Base-by-base conservation (phyloP, 2,797 vertebrate genomes). In the Numenius phaeopus region DNA sequence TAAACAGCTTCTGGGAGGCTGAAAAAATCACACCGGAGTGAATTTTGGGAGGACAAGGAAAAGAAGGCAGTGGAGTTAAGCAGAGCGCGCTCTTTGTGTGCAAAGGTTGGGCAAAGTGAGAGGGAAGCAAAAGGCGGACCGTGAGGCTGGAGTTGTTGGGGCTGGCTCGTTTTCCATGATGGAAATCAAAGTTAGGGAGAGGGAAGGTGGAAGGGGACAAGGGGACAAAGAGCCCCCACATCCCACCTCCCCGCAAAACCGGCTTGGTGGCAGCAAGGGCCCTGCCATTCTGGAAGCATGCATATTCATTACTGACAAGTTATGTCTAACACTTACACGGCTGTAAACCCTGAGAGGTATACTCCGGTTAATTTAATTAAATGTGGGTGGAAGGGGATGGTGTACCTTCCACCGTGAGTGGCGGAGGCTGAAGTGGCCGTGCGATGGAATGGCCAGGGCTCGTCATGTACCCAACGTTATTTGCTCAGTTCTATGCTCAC, bases 1-100 rank as follows among this genome's bases (percentile, higher is more conserved):
- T 98, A 98, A 98, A 98, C 98, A 98, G 98, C 99, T 99, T 99
- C 98, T 94, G 91, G 87, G 96, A 96, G 95, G 93, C 91, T 97
- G 57, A 76, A 95, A 79, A 96, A 94, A 93, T 94, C 91, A 89
- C 2, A 24, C 29, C 4, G 7, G 61, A 75, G 37, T 39, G 90
- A 95, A 83, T 88, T 91, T 96, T 27, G 78, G 34, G 85, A 83
- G 61, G 72, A 78, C 5, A 46, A 70, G 65, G 73, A 59, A 94
- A 91, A 86, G 61, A 47, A 59, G 47, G 82, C 61, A 67, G 92
- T 0, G 3, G 89, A 0, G 7, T 82, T 92, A 85, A 84, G 90
- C 64, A 21, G 34, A 70, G 67, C 3, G 4, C 3, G 32, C 79
- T 88, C 89, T 97, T 95, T 94, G 85, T 87, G 85, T 67, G 79